phyloP scores from a whole-genome alignment of 2,113 vertebrate species.

The Periophthalmus modestus region DNA sequence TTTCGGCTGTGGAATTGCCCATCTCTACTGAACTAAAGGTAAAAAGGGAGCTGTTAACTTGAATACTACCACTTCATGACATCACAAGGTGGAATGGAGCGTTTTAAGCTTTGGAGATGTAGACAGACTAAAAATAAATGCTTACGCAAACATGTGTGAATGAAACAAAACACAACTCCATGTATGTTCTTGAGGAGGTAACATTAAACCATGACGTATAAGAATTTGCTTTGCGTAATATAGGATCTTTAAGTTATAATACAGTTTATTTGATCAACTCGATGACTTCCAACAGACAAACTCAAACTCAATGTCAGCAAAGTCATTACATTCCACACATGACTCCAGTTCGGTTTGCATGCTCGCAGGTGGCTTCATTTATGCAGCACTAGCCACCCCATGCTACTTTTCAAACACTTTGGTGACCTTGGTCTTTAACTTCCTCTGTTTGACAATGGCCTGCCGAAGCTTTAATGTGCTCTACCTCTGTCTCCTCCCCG shows the following conservation, averaged over 20 bases:
- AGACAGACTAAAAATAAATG: no score
- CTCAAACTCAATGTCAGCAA: neutral
- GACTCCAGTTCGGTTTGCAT: slow-evolving; percentile 8
- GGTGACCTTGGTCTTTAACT: slow-evolving; percentile 65
- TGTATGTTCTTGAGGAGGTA: no score
- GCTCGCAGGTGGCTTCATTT: slow-evolving; percentile 36
- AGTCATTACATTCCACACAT: slow-evolving; percentile 3
- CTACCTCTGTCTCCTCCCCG: slow-evolving; percentile 36
- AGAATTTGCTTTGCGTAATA: no score
- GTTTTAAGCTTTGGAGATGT: no score
- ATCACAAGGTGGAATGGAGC: no score
- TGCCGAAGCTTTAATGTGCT: slow-evolving; percentile 58
- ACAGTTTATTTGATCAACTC: neutral
- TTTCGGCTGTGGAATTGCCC: no score
- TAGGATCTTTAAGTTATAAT: neutral
- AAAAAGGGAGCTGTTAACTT: no score
- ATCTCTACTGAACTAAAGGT: no score
- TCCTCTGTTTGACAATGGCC: slow-evolving; percentile 53
- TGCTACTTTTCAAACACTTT: slow-evolving; percentile 40
- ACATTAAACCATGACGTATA: no score
- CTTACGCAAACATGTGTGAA: no score
- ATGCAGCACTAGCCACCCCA: slow-evolving; percentile 25
- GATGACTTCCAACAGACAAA: neutral
- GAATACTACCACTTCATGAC: no score
- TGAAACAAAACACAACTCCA: no score